These are phyloP conservation scores for Piaya cayana DNA, from an alignment of 2,113 vertebrate species.

Conservation along the genomic window DNA sequence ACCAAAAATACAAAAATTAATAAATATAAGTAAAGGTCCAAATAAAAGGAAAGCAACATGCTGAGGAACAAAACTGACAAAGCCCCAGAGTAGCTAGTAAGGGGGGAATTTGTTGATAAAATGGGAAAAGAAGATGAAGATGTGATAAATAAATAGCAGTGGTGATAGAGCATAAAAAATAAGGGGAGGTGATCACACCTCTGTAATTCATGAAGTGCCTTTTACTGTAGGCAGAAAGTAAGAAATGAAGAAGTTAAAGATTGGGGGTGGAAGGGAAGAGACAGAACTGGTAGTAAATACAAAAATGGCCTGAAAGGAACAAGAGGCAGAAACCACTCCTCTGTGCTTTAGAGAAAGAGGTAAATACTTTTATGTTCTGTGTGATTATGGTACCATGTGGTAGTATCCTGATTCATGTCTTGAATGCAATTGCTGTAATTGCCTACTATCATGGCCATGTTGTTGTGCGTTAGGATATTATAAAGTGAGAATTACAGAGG, in stretches of 20 bases:
- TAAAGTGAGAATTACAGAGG: neutral
- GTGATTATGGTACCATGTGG: fast-evolving
- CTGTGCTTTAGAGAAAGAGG: neutral
- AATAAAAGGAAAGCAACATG: neutral
- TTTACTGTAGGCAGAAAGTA: neutral
- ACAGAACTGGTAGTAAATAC: neutral
- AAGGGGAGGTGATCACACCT: neutral
- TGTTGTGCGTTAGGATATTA: neutral
- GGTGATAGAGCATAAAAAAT: neutral
- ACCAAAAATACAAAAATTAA: neutral
- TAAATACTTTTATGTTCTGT: neutral
- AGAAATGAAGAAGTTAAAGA: neutral
- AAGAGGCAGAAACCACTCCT: neutral
- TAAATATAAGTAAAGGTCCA: neutral
- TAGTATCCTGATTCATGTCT: neutral
- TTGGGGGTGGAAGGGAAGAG: neutral
- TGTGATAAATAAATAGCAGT: neutral
- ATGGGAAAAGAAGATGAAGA: neutral
- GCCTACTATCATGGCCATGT: neutral
- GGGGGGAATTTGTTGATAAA: neutral
- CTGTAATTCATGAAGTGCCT: neutral
- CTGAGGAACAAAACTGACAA: neutral
- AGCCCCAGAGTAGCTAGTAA: neutral
- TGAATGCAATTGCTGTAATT: neutral
- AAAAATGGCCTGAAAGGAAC: neutral